Evolutionary conservation across 1,140 invertebrate species (phyloP).

Genomic region (Adelges cooleyi): DNA sequence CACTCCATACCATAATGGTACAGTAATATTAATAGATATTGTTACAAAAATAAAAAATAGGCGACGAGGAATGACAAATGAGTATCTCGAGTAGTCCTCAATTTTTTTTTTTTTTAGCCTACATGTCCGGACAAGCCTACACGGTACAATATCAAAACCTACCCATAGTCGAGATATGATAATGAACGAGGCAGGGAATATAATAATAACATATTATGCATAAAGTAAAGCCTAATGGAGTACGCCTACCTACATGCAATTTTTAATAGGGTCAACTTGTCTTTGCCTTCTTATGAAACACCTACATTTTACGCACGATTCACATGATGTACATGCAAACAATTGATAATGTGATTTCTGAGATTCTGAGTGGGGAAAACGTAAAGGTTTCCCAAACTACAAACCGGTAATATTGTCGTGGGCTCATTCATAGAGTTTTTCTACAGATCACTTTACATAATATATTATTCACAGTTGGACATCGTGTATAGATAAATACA

Average conservation of each 20-base stretch:
- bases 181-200: background rate
- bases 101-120: background rate
- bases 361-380: background rate
- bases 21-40: too few relatives aligned
- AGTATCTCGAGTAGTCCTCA: background rate
- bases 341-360: background rate
- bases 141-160: conserved; percentile 16
- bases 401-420: too few relatives aligned
- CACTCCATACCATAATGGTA: too few relatives aligned
- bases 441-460: too few relatives aligned
- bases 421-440: too few relatives aligned
- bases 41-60: background rate
- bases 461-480: too few relatives aligned
- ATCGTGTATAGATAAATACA: too few relatives aligned
- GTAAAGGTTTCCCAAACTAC: conserved; percentile 2
- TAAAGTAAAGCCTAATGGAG: too few relatives aligned
- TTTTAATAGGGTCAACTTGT: conserved; percentile 14
- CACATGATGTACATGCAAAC: background rate
- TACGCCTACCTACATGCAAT: conserved; percentile 11
- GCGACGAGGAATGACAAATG: background rate
- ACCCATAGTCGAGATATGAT: background rate
- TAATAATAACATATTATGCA: background rate
- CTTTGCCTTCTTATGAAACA: background rate
- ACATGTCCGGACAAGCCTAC: conserved; percentile 10
- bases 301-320: background rate